These are phyloP conservation scores for Galbula dea DNA, from an alignment of 2,113 vertebrate genomes.

Conservation along the genomic window DNA sequence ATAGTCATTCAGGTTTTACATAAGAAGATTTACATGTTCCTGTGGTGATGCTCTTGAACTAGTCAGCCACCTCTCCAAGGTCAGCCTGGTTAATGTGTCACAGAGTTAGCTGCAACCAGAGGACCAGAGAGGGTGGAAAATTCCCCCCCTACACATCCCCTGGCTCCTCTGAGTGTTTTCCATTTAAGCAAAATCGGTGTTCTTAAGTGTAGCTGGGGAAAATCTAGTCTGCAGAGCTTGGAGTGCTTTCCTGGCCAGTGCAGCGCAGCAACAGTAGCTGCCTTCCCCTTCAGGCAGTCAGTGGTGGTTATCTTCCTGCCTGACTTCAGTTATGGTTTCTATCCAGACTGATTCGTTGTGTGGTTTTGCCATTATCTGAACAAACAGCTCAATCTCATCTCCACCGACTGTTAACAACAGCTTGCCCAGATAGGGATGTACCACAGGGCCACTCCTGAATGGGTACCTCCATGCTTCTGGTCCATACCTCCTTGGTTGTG, in stretches of 20 bases:
- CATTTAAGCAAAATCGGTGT: background rate
- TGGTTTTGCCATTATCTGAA: background rate
- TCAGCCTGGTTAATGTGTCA: background rate
- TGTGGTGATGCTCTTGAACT: background rate
- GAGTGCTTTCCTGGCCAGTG: accelerated
- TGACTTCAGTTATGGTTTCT: background rate
- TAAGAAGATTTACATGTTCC: background rate
- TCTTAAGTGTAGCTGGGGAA: background rate
- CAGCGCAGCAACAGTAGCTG: background rate
- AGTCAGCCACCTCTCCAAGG: background rate
- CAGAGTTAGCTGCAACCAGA: background rate
- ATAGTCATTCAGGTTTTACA: background rate
- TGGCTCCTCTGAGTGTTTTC: background rate
- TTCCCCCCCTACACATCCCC: background rate
- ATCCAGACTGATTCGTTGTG: background rate
- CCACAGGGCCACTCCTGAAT: accelerated
- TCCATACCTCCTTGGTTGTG: background rate
- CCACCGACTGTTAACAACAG: background rate
- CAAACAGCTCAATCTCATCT: background rate
- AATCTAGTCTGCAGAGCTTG: background rate
- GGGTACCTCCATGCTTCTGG: background rate
- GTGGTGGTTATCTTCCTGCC: background rate
- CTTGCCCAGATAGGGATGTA: accelerated
- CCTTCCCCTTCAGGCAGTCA: background rate
- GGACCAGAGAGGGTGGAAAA: background rate